Evolutionary conservation across 2,113 vertebrate genomes (phyloP).

Genomic region (Lagopus leucura): DNA sequence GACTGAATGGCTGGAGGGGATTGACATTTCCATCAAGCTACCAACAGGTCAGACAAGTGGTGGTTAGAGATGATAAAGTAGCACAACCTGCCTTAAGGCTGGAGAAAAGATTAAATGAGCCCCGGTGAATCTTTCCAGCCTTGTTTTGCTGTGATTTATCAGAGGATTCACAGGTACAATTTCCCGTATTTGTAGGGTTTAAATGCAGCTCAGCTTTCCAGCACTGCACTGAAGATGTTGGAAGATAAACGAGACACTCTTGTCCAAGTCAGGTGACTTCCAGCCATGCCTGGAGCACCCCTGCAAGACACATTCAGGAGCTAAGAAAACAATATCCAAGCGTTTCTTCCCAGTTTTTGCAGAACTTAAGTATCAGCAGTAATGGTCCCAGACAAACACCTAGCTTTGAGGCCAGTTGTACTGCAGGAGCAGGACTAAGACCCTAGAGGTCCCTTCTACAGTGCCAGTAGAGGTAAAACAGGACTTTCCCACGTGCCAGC

Average conservation of each 20-base stretch:
- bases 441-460: not conserved
- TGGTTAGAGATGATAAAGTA: slow-evolving; percentile 20
- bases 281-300: not conserved
- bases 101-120: slow-evolving; percentile 40
- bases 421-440: not conserved
- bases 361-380: not conserved
- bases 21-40: not conserved
- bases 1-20: not conserved
- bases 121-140: not conserved
- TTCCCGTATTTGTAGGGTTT: not conserved
- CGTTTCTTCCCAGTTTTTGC: not conserved
- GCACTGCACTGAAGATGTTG: fast-evolving
- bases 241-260: not conserved
- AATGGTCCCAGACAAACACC: not conserved
- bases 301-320: not conserved
- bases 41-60: not conserved
- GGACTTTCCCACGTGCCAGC: not conserved
- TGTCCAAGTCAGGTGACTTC: not conserved
- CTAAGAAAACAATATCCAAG: not conserved
- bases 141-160: slow-evolving; percentile 9
- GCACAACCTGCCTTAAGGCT: slow-evolving; percentile 29
- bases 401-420: not conserved
- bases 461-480: not conserved
- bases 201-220: not conserved
- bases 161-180: not conserved